Evolutionary conservation across 2,888 invertebrate genomes (phyloP), one percentile per base, ranked within the genome.

Genomic region (Diogma glabrata): DNA sequence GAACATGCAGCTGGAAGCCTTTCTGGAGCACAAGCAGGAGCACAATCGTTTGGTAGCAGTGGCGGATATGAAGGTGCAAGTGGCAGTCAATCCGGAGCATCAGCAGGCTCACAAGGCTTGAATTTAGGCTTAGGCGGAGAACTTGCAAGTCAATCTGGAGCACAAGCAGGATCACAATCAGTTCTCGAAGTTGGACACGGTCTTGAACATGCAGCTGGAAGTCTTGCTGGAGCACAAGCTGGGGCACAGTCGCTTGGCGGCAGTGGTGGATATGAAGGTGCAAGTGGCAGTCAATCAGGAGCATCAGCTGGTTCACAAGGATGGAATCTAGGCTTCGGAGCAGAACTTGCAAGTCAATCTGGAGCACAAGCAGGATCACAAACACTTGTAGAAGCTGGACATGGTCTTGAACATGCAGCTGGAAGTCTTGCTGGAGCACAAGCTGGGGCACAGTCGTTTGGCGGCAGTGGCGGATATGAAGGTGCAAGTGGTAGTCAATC

Each of bases 171-270:
- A 24, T 7, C 7, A 6, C 24, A 54, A 23, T 16, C 46, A 16
- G 56, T 58, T 30, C 57, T 57, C 46, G 43, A 26, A 17, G 57
- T 58, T 50, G 46, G 46, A 6, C 14, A 16, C 8, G 28, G 19
- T 28, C 52, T 50, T 17, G 28, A 24, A 24, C 30, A 23, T 14
- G n/a, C n/a, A 12, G 28, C 22, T 7, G 22, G 8, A 4, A 19
- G 22, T 20, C 22, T 22, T 4, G 43, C 20, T 6, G 48, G 22
- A 5, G 20, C 33, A 2, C 33, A 30, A 14, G 48, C 48, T 14
- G 19, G 20, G 16, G 28, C 47, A 19, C 47, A 47, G 28, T 12
- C 28, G 28, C 47, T 26, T 26, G 16, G 17, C 4, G 43, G 43
- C 6, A n/a, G 28, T 28, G 28, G 28, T 12, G 10, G n/a, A 10